Percentiles rank a stretch among this genome's conserved stretches.
phyloP scores from a whole-genome alignment of 2,888 invertebrate species.

The Eledona agricola region DNA sequence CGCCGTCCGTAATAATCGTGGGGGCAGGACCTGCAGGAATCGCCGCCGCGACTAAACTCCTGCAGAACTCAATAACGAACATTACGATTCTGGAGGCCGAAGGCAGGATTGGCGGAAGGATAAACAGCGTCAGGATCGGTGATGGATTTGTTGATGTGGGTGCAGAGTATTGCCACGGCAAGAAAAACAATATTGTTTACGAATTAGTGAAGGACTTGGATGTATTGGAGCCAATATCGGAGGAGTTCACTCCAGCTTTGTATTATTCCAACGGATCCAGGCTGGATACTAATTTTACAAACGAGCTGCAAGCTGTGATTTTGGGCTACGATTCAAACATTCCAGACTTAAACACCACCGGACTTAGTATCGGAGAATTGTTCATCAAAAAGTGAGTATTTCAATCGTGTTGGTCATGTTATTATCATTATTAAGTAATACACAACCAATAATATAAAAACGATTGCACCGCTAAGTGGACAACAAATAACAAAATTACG shows the following conservation, averaged over 20 bases:
- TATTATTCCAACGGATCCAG: conserved; percentile 36
- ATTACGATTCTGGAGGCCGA: conserved; percentile 59
- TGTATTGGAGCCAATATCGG: conserved; percentile 25
- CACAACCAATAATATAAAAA: no score
- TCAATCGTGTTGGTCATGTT: background rate
- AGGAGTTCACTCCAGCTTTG: conserved; percentile 29
- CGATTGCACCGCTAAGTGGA: no score
- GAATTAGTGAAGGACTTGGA: conserved; percentile 41
- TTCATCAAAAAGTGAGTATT: conserved; percentile 8
- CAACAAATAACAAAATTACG: no score
- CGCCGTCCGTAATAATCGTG: conserved; percentile 60
- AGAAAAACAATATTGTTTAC: conserved; percentile 48
- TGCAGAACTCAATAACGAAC: conserved; percentile 62
- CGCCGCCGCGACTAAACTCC: conserved; percentile 65
- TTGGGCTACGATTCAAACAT: conserved; percentile 10
- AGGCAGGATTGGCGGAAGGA: conserved; percentile 47
- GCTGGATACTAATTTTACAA: background rate
- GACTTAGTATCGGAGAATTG: conserved; percentile 27
- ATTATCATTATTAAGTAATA: background rate
- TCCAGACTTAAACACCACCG: conserved; percentile 4
- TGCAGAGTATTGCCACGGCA: conserved; percentile 50
- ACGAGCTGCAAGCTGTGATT: conserved; percentile 12
- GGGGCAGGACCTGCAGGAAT: conserved; percentile 69
- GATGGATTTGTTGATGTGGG: conserved; percentile 39
- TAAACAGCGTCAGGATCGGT: conserved; percentile 40